phyloP scores from a whole-genome alignment of 64 coral and sea anemone species.

The Exaiptasia diaphana region DNA sequence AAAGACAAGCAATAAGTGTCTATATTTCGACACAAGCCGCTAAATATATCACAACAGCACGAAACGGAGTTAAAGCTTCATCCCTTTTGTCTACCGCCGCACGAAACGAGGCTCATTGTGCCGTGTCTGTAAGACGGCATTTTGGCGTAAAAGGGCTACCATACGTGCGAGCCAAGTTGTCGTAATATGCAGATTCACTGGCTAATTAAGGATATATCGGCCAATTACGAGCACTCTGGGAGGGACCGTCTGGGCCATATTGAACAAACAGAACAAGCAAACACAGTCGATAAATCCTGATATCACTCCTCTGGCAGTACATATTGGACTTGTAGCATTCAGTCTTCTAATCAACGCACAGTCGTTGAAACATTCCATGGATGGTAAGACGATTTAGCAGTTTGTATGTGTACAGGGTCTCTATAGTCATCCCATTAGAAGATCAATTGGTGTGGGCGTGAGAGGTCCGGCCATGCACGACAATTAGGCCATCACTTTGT shows the following conservation, averaged over 20 bases:
- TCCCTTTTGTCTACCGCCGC: conserved; percentile 13
- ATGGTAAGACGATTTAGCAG: background rate
- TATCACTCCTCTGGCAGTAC: background rate
- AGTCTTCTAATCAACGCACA: background rate
- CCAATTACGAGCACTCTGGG: conserved; percentile 61
- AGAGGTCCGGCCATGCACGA: background rate
- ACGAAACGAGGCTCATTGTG: conserved; percentile 12
- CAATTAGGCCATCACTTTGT: conserved; percentile 44
- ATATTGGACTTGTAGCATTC: too few species aligned
- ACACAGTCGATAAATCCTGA: background rate
- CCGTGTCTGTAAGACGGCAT: conserved; percentile 29
- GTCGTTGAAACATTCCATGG: background rate
- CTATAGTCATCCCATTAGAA: background rate
- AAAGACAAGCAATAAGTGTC: background rate
- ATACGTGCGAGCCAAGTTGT: conserved; percentile 30
- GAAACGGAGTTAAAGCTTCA: conserved; percentile 12
- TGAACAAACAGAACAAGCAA: conserved; percentile 27
- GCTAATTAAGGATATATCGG: conserved; percentile 70
- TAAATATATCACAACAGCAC: background rate
- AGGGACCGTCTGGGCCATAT: conserved; percentile 48
- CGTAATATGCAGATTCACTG: conserved; percentile 42
- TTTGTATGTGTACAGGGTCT: background rate
- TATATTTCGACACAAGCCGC: background rate
- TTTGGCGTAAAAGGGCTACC: conserved; percentile 18
- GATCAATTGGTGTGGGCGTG: conserved; percentile 28